Base-by-base conservation (phyloP, 1,140 invertebrate species). In the Drosophila pseudoananassae region DNA sequence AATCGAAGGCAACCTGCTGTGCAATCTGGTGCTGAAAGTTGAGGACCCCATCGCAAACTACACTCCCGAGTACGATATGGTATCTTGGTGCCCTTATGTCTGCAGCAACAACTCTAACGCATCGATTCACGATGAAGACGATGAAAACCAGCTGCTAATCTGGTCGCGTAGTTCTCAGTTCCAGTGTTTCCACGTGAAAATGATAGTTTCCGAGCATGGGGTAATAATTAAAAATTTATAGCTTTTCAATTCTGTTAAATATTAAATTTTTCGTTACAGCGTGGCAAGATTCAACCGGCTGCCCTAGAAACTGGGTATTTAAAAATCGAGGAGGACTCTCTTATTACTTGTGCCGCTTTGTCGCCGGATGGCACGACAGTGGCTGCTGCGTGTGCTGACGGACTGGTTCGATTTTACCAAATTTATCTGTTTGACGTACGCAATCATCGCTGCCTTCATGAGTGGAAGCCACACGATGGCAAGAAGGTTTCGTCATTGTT, bases 41-140 rank as follows among this genome's bases (percentile, higher is more conserved):
- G 92, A 93, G 47, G 90, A 91, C 78, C 91, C 91, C 2, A 69
- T 91, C 5, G 43, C 50, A 29, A 89, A 81, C 60, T 91, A 91
- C 77, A 33, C 71, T 3, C 80, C 89, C 10, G 81, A 78, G 63
- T 90, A 73, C 60, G 88, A 94, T 75, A 92, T 94, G 89, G 93
- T 95, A 75, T 96, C 98, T 74, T 99, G 98, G 98, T 98, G 98
- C 92, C 97, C 97, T 0, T 99, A 96, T 92, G 96, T 98, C 10
- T 76, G 73, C 9, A 71, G 47, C 8, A 49, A 14, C 53, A 61
- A 96, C 96, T 94, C 46, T 93, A 94, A 27, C 94, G 90, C 56
- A 81, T 82, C 40, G 5, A 25, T 51, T 17, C 36, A 12, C 15
- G 93, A 94, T 46, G 93, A 95, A 57, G 95, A 96, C 27, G 96